Percentiles rank a stretch among this genome's conserved stretches.
phyloP scores from a whole-genome alignment of 2,113 vertebrate genomes.

The Heliornis fulica region DNA sequence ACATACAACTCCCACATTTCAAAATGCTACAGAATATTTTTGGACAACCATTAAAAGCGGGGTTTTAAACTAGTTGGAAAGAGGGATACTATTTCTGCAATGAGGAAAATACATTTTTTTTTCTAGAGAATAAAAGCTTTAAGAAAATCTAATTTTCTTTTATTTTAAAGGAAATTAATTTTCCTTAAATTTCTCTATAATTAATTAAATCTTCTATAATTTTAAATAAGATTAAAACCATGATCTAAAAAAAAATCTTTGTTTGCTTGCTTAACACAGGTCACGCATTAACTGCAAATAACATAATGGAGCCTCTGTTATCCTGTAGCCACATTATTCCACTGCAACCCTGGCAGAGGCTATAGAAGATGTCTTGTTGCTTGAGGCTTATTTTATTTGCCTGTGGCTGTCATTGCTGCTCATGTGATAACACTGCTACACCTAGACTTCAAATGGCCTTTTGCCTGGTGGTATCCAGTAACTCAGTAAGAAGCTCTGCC shows the following conservation, averaged over 20 bases:
- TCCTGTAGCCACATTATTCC: neutral
- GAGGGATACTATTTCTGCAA: neutral
- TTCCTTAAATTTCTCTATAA: neutral
- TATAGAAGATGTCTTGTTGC: neutral
- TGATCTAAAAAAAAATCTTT: neutral
- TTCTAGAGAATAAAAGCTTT: neutral
- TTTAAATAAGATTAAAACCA: neutral
- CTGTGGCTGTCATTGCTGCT: neutral
- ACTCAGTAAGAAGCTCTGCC: neutral
- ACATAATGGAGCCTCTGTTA: neutral
- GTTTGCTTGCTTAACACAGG: neutral
- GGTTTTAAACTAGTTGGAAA: neutral
- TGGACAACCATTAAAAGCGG: neutral
- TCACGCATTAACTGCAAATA: neutral
- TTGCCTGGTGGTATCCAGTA: neutral
- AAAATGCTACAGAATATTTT: neutral
- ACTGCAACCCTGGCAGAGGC: neutral
- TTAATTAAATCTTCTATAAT: neutral
- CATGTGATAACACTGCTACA: neutral
- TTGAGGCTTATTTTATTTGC: neutral
- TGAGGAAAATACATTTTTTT: neutral
- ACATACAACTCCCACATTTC: neutral
- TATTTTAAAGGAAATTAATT: neutral
- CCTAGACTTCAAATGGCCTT: neutral
- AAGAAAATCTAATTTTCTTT: neutral